These are phyloP conservation scores for Mesocentrotus franciscanus DNA, from an alignment of 53 echinoderm and acorn worm genomes.

Conservation along the genomic window DNA sequence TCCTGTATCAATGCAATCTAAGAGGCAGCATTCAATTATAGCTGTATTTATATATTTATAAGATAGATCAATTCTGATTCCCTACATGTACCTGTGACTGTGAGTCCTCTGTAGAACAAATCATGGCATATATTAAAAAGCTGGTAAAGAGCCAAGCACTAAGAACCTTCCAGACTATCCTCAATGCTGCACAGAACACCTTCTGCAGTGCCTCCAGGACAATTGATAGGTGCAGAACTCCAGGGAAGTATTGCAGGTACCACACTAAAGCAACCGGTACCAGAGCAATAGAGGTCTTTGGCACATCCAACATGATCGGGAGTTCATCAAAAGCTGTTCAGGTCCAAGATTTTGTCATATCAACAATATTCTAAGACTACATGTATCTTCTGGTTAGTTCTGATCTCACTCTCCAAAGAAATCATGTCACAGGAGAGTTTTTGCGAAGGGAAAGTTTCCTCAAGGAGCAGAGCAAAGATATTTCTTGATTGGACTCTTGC, in stretches of 20 bases:
- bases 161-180: conserved; percentile 12
- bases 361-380: background rate
- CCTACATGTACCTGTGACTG: conserved; percentile 12
- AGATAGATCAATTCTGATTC: background rate
- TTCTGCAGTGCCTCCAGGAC: conserved; percentile 42
- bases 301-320: background rate
- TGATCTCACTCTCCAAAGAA: background rate
- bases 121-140: background rate
- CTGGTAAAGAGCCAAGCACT: conserved; percentile 24
- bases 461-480: background rate
- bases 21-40: background rate
- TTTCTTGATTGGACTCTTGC: background rate
- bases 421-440: background rate
- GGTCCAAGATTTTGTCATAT: background rate
- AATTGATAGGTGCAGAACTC: background rate
- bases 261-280: background rate
- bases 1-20: background rate
- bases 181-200: background rate
- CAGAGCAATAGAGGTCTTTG: background rate
- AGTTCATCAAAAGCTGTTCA: background rate
- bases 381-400: background rate
- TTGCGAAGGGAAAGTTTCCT: background rate
- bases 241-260: background rate
- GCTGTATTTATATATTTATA: background rate
- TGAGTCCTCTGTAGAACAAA: background rate